Conservation (phyloP, 2,888 invertebrate species). For the Mantis religiosa region DNA sequence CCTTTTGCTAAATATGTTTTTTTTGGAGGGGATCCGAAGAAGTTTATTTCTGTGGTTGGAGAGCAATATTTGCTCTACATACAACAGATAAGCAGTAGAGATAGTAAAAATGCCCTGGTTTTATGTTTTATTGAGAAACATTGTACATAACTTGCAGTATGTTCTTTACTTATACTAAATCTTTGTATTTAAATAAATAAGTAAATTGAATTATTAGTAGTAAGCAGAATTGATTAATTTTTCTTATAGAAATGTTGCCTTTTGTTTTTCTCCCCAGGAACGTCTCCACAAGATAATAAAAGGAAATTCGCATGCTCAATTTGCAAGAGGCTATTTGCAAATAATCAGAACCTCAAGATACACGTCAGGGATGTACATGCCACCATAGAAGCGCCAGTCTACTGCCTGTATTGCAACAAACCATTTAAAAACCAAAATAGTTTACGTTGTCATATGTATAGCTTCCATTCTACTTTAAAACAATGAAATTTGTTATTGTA, state of each 20-base stretch:
- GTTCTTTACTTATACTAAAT: no score
- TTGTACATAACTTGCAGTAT: no score
- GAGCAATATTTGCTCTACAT: no score
- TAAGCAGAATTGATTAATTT: neutral
- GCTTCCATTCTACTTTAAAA: neutral
- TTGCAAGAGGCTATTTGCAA: constrained; percentile 60
- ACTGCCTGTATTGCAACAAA: neutral
- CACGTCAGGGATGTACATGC: constrained; percentile 65
- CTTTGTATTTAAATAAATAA: no score
- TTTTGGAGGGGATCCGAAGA: no score
- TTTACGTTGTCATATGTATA: neutral
- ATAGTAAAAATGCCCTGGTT: no score
- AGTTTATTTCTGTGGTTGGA: no score
- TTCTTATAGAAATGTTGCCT: neutral
- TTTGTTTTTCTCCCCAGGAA: neutral
- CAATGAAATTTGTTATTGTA: neutral
- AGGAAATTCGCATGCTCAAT: constrained; percentile 58
- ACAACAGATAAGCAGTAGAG: no score
- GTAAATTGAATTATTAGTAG: no score
- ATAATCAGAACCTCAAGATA: constrained; percentile 65
- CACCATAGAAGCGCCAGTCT: neutral
- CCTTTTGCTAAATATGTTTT: no score
- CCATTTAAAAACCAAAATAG: neutral
- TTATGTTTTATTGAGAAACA: no score
- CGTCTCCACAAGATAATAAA: neutral